A percentile compares a stretch with the other conserved stretches of the same genome.
phyloP scores from a whole-genome alignment of 2,113 vertebrate species.

The Poecile atricapillus region DNA sequence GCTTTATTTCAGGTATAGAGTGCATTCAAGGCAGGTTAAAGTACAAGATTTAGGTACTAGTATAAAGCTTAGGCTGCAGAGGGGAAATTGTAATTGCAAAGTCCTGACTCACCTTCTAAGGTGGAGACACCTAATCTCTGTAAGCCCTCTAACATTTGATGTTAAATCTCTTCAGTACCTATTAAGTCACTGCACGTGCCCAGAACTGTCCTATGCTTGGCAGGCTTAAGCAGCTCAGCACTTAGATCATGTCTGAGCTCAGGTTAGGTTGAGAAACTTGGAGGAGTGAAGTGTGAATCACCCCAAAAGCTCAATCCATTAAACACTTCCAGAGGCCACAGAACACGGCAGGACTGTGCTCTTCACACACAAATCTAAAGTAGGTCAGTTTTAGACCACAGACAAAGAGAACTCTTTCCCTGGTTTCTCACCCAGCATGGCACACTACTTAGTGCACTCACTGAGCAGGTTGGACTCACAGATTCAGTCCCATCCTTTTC shows the following conservation, averaged over 20 bases:
- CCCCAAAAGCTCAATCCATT: neutral
- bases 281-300: conserved; percentile 41
- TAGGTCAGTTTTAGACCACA: neutral
- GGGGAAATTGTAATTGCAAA: neutral
- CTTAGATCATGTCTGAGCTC: conserved; percentile 58
- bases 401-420: neutral
- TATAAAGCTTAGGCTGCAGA: neutral
- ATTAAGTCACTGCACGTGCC: conserved; percentile 57
- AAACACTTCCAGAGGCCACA: neutral
- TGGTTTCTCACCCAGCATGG: fast-evolving
- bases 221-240: conserved; percentile 7
- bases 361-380: neutral
- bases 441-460: neutral
- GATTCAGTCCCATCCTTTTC: neutral
- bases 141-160: conserved; percentile 43
- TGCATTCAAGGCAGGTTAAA: neutral
- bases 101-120: conserved; percentile 41
- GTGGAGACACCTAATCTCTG: conserved; percentile 53
- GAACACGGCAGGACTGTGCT: neutral
- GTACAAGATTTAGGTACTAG: neutral
- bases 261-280: conserved; percentile 44
- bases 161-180: conserved; percentile 53
- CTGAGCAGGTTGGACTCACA: neutral
- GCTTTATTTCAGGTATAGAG: neutral
- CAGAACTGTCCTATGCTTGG: conserved; percentile 47